These are phyloP conservation scores for Elgaria multicarinata DNA, from an alignment of 2,113 vertebrate species.

Conservation along the genomic window DNA sequence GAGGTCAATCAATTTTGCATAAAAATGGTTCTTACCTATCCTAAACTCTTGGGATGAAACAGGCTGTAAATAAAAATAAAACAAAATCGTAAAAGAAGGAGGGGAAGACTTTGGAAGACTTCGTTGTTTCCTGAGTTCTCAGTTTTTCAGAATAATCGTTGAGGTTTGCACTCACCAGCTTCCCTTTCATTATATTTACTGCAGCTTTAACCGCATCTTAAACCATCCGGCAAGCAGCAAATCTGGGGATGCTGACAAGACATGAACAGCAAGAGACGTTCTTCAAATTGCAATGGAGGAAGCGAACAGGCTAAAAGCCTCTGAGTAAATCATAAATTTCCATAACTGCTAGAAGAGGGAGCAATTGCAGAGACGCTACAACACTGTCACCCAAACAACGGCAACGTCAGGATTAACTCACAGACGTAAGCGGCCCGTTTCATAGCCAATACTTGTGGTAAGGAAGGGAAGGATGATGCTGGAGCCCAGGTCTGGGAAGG, in stretches of 20 bases:
- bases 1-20: background rate
- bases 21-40: background rate
- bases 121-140: background rate
- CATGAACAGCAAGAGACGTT: background rate
- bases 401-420: background rate
- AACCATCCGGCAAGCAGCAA: constrained; percentile 13
- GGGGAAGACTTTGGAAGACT: background rate
- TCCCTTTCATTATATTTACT: background rate
- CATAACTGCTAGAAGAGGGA: background rate
- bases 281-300: background rate
- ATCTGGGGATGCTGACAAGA: background rate
- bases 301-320: background rate
- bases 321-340: background rate
- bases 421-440: too few relatives aligned
- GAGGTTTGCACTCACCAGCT: fast-evolving
- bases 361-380: too few relatives aligned
- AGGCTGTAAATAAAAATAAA: background rate
- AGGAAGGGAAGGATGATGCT: background rate
- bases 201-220: background rate
- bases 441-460: background rate
- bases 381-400: background rate
- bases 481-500: background rate
- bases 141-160: background rate
- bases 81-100: fast-evolving
- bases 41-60: background rate